Conservation (phyloP, 1,140 invertebrate species). For the Drosophila bipectinata region DNA sequence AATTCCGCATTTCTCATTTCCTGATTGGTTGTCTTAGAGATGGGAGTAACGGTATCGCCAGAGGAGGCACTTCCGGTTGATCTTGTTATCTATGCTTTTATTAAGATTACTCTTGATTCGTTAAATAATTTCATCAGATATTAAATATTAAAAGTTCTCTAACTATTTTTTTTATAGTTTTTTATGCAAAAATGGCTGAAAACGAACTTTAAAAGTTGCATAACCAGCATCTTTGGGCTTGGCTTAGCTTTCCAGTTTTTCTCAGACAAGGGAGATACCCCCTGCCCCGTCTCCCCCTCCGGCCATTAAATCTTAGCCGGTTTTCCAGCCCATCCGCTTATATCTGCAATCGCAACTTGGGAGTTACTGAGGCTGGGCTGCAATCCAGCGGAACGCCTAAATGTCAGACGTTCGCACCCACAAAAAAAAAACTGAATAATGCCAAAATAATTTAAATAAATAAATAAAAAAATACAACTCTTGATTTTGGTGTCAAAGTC, state of each 20-base stretch:
- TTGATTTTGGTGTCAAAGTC: conserved; percentile 62
- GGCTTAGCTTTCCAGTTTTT: conserved; percentile 16
- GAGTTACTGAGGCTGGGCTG: background rate
- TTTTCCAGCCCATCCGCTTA: conserved; percentile 5
- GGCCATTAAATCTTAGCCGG: conserved; percentile 27
- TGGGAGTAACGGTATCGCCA: background rate
- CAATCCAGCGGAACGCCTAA: conserved; percentile 5
- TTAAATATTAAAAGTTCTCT: too few species aligned
- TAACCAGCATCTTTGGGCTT: conserved; percentile 6
- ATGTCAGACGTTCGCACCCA: conserved; percentile 14
- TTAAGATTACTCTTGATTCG: too few species aligned
- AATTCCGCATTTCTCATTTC: conserved; percentile 34
- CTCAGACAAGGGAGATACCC: background rate
- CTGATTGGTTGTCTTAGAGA: conserved; percentile 13
- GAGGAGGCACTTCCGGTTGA: background rate
- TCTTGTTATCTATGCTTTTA: background rate
- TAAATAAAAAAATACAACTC: background rate
- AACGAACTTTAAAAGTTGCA: background rate
- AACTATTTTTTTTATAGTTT: too few species aligned
- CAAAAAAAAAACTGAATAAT: background rate
- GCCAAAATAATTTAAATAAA: conserved; percentile 1
- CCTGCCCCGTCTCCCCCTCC: background rate
- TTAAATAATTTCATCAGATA: too few species aligned
- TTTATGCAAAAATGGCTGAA: background rate
- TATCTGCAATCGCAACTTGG: conserved; percentile 2